Base-by-base conservation (phyloP, 2,888 invertebrate genomes). In the Eristalinus sepulchralis region DNA sequence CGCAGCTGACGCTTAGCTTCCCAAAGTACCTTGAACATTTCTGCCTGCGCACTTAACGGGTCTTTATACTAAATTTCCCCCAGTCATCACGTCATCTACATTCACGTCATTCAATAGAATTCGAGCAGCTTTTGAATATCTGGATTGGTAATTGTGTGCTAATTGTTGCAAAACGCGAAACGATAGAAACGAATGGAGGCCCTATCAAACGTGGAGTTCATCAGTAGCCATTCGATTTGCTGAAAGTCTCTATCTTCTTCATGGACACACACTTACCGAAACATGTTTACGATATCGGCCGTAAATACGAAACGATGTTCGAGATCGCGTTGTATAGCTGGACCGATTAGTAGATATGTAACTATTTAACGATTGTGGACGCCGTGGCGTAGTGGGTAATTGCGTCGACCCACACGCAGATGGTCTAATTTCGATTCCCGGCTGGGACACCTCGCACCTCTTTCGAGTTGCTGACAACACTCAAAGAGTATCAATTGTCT, bases 71-170 rank as follows among this genome's bases (percentile, higher is more conserved):
- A 2, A 22, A 59, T 79, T 27, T 11, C 59, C 64, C 20, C 78
- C 76, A 17, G 68, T 66, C 13, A 84, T 57, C 2, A 57, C n/a
- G 31, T 88, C 88, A 77, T 88, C 88, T 5, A 89, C 86, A 36
- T 89, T 89, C 57, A 89, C 78, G 55, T 34, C 39, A 78, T 77
- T 17, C 34, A 62, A 34, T 11, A 6, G 11, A 83, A 59, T 10
- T 75, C 27, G 20, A 10, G 39, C 17, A 27, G 22, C 39, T 17
- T n/a, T 39, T 9, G 77, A 68, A 11, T 81, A 81, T 1, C 73
- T 67, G 8, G 63, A 81, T 20, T 66, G 10, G n/a, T 62, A 34
- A 33, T 62, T 33, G 17, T 31, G 6, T 2, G 34, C 62, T 27
- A 33, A 31, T 62, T 62, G 31, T 33, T 62, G 20, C n/a, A 62